Percentiles rank a stretch among this genome's conserved stretches.
Evolutionary conservation across 2,113 vertebrate genomes (phyloP).

Genomic region (Mirza zaza): DNA sequence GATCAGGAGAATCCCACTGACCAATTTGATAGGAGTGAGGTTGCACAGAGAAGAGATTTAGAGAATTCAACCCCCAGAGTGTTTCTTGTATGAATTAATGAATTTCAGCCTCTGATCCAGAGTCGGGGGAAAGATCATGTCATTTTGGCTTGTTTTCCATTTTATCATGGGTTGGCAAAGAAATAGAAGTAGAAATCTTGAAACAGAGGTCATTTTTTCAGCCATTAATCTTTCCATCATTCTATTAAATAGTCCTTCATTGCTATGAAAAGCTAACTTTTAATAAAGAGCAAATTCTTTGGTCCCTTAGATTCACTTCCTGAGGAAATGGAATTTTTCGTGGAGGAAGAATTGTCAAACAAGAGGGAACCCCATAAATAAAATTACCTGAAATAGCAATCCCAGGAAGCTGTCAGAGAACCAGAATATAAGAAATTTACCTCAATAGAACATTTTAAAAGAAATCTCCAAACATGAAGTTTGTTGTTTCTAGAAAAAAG

Average conservation of each 20-base stretch:
- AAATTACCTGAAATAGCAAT: neutral
- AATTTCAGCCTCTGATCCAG: neutral
- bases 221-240: neutral
- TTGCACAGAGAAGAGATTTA: neutral
- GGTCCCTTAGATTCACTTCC: neutral
- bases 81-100: neutral
- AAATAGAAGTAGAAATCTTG: slow-evolving; percentile 27
- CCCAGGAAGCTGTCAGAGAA: neutral
- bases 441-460: neutral
- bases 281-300: slow-evolving; percentile 27
- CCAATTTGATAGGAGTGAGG: neutral
- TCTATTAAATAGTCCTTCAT: neutral
- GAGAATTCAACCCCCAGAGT: neutral
- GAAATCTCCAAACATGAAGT: neutral
- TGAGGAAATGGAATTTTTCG: neutral
- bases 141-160: neutral
- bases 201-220: neutral
- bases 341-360: neutral
- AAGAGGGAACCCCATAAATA: neutral
- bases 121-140: neutral
- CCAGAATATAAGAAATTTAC: neutral
- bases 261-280: neutral
- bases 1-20: neutral
- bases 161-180: slow-evolving; percentile 17
- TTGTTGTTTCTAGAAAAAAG: neutral